Percentiles rank a stretch among this genome's conserved stretches.
Evolutionary conservation across 2,888 invertebrate species (phyloP).

Genomic region (Napeogenes sylphis): DNA sequence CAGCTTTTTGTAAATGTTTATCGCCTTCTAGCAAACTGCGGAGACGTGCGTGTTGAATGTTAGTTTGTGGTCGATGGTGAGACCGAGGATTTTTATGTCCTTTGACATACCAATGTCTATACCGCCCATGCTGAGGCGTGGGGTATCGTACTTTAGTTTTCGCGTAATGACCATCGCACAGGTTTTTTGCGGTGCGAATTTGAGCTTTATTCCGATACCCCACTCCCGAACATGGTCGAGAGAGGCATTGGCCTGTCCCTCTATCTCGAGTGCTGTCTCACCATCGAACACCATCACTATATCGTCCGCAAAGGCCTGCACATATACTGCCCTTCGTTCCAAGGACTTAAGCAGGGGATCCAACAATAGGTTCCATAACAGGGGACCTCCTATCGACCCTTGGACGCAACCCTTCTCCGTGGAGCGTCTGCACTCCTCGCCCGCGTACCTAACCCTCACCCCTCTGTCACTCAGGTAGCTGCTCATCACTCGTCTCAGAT

Average conservation of each 20-base stretch:
- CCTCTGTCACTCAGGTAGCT: constrained; percentile 18
- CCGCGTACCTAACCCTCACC: constrained; percentile 16
- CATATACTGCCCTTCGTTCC: not conserved
- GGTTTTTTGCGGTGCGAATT: constrained; percentile 12
- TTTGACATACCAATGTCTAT: not conserved
- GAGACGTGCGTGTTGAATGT: constrained; percentile 13
- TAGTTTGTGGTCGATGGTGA: constrained; percentile 15
- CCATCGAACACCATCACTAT: constrained; percentile 9
- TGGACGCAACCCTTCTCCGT: constrained; percentile 27
- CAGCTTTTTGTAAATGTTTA: constrained; percentile 20
- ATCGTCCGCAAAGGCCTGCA: not conserved
- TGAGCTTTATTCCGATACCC: constrained; percentile 14
- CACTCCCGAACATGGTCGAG: constrained; percentile 13
- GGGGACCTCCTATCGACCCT: constrained; percentile 25
- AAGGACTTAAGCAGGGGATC: constrained; percentile 14
- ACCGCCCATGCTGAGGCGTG: constrained; percentile 15
- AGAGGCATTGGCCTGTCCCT: constrained; percentile 11
- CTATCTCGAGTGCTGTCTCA: constrained; percentile 1
- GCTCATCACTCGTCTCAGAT: not conserved
- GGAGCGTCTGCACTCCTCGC: not conserved
- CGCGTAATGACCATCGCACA: not conserved
- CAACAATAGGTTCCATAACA: constrained; percentile 22
- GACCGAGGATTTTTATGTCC: constrained; percentile 12
- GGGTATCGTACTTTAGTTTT: not conserved
- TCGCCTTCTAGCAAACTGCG: constrained; percentile 13